A percentile compares a stretch with the other conserved stretches of the same genome.
Evolutionary conservation across 2,888 invertebrate genomes (phyloP).

Genomic region (Callosobruchus maculatus): DNA sequence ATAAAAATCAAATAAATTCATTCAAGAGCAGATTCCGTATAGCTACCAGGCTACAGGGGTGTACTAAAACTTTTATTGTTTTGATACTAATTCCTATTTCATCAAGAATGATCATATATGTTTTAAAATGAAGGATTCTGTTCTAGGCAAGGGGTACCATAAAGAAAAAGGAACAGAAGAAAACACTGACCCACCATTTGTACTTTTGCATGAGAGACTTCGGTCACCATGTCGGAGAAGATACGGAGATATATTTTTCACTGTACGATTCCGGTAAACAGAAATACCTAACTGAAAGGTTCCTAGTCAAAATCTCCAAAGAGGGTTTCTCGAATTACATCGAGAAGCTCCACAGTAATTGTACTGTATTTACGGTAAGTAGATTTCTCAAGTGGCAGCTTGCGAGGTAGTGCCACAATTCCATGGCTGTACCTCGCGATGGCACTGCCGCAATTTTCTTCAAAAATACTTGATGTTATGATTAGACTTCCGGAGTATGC

Average conservation of each 20-base stretch:
- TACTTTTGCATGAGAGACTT: constrained; percentile 87
- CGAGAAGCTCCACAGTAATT: constrained; percentile 82
- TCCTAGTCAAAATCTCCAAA: constrained; percentile 83
- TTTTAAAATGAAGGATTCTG: background rate
- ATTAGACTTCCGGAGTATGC: too few relatives aligned
- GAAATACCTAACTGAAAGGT: constrained; percentile 83
- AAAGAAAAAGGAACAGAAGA: constrained; percentile 55
- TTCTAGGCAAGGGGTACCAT: constrained; percentile 55
- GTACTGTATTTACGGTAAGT: constrained; percentile 75
- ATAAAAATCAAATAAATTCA: too few relatives aligned
- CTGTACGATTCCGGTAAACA: constrained; percentile 76
- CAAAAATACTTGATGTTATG: too few relatives aligned
- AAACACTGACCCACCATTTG: constrained; percentile 70
- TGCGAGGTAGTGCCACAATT: too few relatives aligned
- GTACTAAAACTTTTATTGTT: too few relatives aligned
- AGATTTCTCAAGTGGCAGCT: too few relatives aligned
- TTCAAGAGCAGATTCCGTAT: too few relatives aligned
- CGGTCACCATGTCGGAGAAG: constrained; percentile 83
- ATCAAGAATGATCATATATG: too few relatives aligned
- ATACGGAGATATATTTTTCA: constrained; percentile 84
- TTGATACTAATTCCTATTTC: too few relatives aligned
- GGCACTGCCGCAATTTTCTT: too few relatives aligned
- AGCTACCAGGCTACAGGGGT: too few relatives aligned
- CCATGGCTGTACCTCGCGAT: too few relatives aligned
- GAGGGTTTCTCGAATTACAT: constrained; percentile 88